Conservation (phyloP, 2,113 vertebrate species). For the Caranx ignobilis region DNA sequence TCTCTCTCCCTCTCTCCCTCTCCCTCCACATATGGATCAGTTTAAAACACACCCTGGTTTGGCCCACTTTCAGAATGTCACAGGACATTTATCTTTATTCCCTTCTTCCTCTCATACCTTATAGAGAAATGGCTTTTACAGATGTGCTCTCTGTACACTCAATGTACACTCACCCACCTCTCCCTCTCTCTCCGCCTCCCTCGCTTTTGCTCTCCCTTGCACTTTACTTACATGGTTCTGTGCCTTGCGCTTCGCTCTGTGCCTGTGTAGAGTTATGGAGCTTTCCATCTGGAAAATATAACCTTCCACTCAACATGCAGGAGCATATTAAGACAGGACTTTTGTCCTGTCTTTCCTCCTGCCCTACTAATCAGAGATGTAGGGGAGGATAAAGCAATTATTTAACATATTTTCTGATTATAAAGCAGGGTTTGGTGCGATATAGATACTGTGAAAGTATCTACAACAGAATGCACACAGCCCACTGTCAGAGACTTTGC, state of each 20-base stretch:
- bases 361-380: constrained; percentile 10
- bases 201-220: constrained; percentile 13
- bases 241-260: constrained; percentile 39
- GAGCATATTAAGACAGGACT: constrained; percentile 10
- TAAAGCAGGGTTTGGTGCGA: too few relatives aligned
- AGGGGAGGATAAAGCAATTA: background rate
- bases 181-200: constrained; percentile 6
- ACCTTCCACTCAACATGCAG: constrained; percentile 27
- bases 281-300: constrained; percentile 73
- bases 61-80: constrained; percentile 83
- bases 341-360: background rate
- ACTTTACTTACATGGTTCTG: constrained; percentile 65
- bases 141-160: constrained; percentile 74
- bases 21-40: constrained; percentile 81
- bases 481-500: too few relatives aligned
- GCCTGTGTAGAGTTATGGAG: constrained; percentile 43
- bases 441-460: too few relatives aligned
- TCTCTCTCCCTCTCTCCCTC: constrained; percentile 19
- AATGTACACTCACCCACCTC: constrained; percentile 29
- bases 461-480: too few relatives aligned
- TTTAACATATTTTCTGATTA: too few relatives aligned
- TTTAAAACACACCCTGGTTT: constrained; percentile 79
- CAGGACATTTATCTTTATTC: constrained; percentile 87
- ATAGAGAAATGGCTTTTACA: constrained; percentile 82
- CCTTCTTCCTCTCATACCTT: constrained; percentile 78